phyloP scores from a whole-genome alignment of 2,797 vertebrate species.

The Amblyraja radiata region DNA sequence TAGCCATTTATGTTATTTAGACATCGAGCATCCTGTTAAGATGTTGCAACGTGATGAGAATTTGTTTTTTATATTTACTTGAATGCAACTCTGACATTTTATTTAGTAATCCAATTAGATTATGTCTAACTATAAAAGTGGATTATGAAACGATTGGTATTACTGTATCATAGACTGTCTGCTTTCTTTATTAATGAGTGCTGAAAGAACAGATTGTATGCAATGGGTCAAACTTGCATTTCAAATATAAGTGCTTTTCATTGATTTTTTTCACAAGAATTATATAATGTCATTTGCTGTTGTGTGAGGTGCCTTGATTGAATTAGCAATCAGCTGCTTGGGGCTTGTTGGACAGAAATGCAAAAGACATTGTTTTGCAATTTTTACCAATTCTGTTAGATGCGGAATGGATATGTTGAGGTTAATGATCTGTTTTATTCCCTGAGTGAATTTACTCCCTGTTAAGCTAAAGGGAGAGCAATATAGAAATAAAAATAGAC shows the following conservation, averaged over 20 bases:
- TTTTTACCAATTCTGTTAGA: not conserved
- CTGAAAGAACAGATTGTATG: not conserved
- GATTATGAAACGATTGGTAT: no score
- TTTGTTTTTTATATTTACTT: not conserved
- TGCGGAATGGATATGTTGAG: not conserved
- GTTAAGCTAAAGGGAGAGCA: not conserved
- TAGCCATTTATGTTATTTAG: not conserved
- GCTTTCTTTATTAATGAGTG: not conserved
- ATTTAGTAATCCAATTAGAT: not conserved
- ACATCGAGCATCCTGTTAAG: not conserved
- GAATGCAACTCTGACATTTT: not conserved
- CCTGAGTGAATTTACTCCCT: not conserved
- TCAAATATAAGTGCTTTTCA: slow-evolving; percentile 1
- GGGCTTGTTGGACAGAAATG: not conserved
- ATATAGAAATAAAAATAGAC: not conserved
- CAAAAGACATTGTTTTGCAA: not conserved
- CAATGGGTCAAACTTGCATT: not conserved
- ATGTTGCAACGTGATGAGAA: not conserved
- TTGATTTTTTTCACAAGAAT: slow-evolving; percentile 2
- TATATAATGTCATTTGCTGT: not conserved
- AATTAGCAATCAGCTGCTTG: not conserved
- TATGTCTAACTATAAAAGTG: not conserved
- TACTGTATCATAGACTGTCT: not conserved
- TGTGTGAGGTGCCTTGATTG: not conserved
- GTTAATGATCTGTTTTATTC: not conserved